phyloP scores from a whole-genome alignment of 2,113 vertebrate genomes.

The Stegastes partitus region DNA sequence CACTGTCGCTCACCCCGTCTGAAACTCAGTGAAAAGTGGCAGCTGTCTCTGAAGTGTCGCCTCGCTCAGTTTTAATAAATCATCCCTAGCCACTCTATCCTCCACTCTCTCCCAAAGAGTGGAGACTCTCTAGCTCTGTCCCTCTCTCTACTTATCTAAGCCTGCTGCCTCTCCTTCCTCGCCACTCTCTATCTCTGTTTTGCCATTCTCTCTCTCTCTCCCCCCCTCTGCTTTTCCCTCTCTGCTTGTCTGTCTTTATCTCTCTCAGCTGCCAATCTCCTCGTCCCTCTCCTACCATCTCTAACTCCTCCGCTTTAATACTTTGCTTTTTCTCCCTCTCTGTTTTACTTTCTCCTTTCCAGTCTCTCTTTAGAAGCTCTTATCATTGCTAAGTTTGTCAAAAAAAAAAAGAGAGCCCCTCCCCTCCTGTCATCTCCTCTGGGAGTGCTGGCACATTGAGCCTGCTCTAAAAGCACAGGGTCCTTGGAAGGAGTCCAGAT shows the following conservation, averaged over 20 bases:
- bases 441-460: constrained; percentile 30
- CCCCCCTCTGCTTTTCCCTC: constrained; percentile 42
- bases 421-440: constrained; percentile 26
- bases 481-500: constrained; percentile 50
- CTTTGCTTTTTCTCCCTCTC: constrained; percentile 27
- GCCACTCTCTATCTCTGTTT: constrained; percentile 41
- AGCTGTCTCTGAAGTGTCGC: constrained; percentile 60
- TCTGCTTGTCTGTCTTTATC: constrained; percentile 59
- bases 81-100: constrained; percentile 41
- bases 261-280: constrained; percentile 60
- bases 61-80: constrained; percentile 68
- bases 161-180: constrained; percentile 41
- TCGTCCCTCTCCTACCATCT: constrained; percentile 43
- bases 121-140: constrained; percentile 27
- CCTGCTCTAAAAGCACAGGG: constrained; percentile 30
- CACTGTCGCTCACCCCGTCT: constrained; percentile 43
- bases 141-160: constrained; percentile 58
- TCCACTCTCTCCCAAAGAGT: constrained; percentile 20
- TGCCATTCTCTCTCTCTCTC: constrained; percentile 44
- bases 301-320: constrained; percentile 33
- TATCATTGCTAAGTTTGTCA: constrained; percentile 51
- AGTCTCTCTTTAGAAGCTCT: constrained; percentile 51
- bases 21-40: constrained; percentile 65
- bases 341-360: constrained; percentile 22
- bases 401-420: constrained; percentile 36